Percentiles rank a stretch among this genome's conserved stretches.
Conservation (phyloP, 2,888 invertebrate species). For the Ptychoptera contaminata region DNA sequence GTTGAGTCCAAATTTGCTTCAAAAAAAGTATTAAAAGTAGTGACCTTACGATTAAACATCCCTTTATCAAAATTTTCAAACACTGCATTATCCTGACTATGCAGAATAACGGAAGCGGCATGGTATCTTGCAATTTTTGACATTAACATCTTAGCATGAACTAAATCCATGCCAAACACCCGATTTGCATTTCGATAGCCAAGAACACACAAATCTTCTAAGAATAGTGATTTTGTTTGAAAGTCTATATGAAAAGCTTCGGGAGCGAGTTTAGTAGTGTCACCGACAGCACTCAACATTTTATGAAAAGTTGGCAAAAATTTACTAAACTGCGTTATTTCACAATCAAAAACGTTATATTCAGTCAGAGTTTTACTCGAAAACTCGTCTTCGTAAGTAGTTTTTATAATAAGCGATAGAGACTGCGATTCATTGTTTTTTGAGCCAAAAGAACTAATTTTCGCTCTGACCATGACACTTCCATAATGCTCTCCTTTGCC, state of each 20-base stretch:
- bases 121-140: constrained; percentile 34
- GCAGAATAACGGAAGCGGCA: constrained; percentile 33
- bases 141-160: constrained; percentile 26
- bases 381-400: constrained; percentile 22
- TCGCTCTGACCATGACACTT: too few species aligned
- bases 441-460: too few species aligned
- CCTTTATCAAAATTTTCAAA: constrained; percentile 5
- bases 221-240: constrained; percentile 20
- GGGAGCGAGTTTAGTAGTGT: constrained; percentile 23
- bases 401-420: constrained; percentile 21
- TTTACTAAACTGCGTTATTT: constrained; percentile 25
- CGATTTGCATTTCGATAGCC: constrained; percentile 23
- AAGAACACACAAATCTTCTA: constrained; percentile 23
- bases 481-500: too few species aligned
- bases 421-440: constrained; percentile 6
- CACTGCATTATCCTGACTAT: constrained; percentile 20
- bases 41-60: constrained; percentile 12
- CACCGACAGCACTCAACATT: constrained; percentile 17
- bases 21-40: constrained; percentile 2
- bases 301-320: constrained; percentile 23
- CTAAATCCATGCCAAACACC: constrained; percentile 25
- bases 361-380: constrained; percentile 19
- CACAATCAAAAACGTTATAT: constrained; percentile 27
- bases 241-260: constrained; percentile 23
- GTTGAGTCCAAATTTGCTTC: not conserved